Conservation (phyloP, 2,797 vertebrate genomes). For the Falco novaeseelandiae region DNA sequence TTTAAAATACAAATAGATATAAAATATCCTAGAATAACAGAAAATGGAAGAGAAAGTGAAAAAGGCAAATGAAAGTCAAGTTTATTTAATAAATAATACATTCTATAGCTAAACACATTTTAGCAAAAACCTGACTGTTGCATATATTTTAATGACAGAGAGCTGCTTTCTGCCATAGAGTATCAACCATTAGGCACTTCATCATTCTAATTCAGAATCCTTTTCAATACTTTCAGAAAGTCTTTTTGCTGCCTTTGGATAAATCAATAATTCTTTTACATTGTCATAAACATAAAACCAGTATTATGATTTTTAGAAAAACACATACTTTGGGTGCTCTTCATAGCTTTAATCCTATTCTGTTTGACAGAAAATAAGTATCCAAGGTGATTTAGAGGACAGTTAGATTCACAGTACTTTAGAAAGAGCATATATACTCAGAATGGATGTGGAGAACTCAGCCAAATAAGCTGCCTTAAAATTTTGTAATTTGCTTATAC, state of each 20-base stretch:
- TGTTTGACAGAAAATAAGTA: background rate
- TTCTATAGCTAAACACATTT: background rate
- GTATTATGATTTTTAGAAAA: conserved; percentile 12
- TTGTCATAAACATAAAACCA: background rate
- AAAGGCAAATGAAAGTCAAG: conserved; percentile 15
- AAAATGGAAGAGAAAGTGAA: background rate
- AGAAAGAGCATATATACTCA: background rate
- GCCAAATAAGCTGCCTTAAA: background rate
- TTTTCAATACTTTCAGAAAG: background rate
- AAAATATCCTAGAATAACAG: background rate
- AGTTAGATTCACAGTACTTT: background rate
- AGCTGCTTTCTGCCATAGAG: background rate
- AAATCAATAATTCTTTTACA: conserved; percentile 26
- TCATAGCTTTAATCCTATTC: conserved; percentile 19
- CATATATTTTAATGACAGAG: conserved; percentile 21
- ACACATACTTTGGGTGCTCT: background rate
- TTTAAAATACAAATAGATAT: background rate
- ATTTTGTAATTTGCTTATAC: background rate
- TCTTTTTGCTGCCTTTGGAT: background rate
- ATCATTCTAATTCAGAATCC: background rate
- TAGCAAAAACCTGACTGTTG: background rate
- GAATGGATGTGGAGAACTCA: background rate
- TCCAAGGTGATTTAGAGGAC: conserved; percentile 42
- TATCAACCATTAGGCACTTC: background rate
- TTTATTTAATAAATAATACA: conserved; percentile 34